Evolutionary conservation across 2,888 invertebrate species (phyloP), one percentile per base, ranked within the genome.

Genomic region (Noctuana brunneofusca): DNA sequence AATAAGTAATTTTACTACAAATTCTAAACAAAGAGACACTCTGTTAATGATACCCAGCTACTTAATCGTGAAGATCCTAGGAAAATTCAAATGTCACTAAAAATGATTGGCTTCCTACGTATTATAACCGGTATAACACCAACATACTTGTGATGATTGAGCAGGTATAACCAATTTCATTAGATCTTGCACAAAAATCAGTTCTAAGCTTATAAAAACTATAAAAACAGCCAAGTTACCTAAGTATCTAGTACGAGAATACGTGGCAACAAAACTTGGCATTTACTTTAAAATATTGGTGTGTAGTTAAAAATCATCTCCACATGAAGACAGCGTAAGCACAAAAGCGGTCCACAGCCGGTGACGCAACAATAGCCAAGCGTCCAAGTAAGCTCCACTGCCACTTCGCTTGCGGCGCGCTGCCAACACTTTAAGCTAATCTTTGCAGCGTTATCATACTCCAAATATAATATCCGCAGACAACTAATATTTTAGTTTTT

Each of bases 381-480:
- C 14, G 8, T 52, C 30, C 38, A 11, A 56, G 43, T 27, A 22
- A 32, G 30, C 60, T 12, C 22, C 43, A 35, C 46, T 30, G 20
- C 43, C 52, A 53, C 59, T 59, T 60, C 30, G 52, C 22, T 22
- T 20, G 16, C n/a, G 60, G 54, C 54, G 16, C 22, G 53, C 35
- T 60, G 60, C 60, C 53, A 60, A 60, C 54, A 60, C 60, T 60
- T 48, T 32, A 60, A 46, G 54, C 54, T 60, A 48, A 60, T 60
- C 43, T 48, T 30, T 16, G 43, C 30, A 30, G 38, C 50, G 22
- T 50, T 58, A 18, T 27, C 50, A 52, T 32, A 46, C 49, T 50
- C 49, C 16, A 35, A 18, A 50, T 14, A 48, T 35, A 35, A 48
- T 24, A 38, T n/a, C 30, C 30, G 27, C 43, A 46, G 16, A 46